Evolutionary conservation across 2,888 invertebrate species (phyloP).

Genomic region (Tricholauxania praeusta): DNA sequence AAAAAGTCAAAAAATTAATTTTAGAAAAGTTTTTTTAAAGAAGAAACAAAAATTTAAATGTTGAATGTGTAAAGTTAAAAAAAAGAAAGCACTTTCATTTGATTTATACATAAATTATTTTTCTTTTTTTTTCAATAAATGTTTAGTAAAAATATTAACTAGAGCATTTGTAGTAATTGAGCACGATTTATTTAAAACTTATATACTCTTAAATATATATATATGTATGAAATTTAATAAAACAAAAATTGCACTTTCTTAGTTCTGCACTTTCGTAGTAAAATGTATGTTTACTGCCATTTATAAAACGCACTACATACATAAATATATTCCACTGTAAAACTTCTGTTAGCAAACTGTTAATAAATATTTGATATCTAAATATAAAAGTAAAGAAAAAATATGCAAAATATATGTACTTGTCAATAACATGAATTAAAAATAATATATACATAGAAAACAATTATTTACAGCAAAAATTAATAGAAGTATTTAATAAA

Average conservation of each 20-base stretch:
- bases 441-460: constrained; percentile 43
- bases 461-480: constrained; percentile 44
- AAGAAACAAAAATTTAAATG: constrained; percentile 55
- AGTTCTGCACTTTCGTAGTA: constrained; percentile 24
- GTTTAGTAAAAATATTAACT: constrained; percentile 16
- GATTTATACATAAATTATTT: too few species aligned
- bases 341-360: constrained; percentile 5
- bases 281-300: constrained; percentile 26
- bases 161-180: constrained; percentile 21
- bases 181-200: constrained; percentile 32
- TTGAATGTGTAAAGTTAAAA: constrained; percentile 54
- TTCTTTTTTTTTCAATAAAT: constrained; percentile 5
- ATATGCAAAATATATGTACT: constrained; percentile 23
- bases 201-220: too few species aligned
- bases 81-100: constrained; percentile 19
- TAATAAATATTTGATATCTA: background rate
- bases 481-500: constrained; percentile 40
- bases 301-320: constrained; percentile 13
- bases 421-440: constrained; percentile 18
- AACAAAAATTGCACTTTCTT: constrained; percentile 24
- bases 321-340: background rate
- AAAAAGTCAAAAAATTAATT: constrained; percentile 45
- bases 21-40: constrained; percentile 21
- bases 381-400: too few species aligned
- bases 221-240: background rate